These are phyloP conservation scores for Lemur catta DNA, from an alignment of 2,797 vertebrate species.

Conservation along the genomic window DNA sequence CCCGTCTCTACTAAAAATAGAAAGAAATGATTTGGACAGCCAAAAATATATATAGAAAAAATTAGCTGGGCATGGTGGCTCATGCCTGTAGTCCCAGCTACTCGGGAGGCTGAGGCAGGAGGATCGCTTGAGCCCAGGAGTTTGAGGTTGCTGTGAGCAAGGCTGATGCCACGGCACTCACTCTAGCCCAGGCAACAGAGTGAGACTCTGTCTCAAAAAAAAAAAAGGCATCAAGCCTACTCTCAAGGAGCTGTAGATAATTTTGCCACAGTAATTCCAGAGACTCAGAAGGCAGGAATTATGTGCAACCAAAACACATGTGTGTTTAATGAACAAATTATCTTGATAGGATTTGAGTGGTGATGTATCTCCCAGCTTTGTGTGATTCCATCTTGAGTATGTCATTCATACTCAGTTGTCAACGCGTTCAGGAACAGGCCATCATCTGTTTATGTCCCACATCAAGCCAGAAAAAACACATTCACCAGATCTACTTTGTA, in stretches of 20 bases:
- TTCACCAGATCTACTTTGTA: background rate
- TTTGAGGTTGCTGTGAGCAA: too few relatives aligned
- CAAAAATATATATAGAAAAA: too few relatives aligned
- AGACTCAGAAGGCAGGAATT: background rate
- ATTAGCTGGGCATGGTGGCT: too few relatives aligned
- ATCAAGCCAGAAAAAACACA: background rate
- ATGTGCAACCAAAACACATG: background rate
- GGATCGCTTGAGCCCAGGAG: too few relatives aligned
- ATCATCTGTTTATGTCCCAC: background rate
- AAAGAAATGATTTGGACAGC: too few relatives aligned
- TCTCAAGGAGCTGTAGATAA: background rate
- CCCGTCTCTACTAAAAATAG: too few relatives aligned
- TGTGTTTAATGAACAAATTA: slow-evolving; percentile 22
- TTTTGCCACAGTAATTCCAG: background rate
- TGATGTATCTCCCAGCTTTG: background rate
- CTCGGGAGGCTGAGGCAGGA: too few relatives aligned
- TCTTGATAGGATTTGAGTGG: slow-evolving; percentile 41
- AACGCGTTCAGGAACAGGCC: background rate
- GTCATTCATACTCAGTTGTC: slow-evolving; percentile 30
- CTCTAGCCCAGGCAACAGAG: too few relatives aligned
- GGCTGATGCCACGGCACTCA: too few relatives aligned
- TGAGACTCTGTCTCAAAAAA: too few relatives aligned
- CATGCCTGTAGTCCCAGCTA: too few relatives aligned
- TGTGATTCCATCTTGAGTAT: background rate
- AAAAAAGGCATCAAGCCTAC: background rate